phyloP scores from a whole-genome alignment of 2,888 invertebrate species.

The Nomada flava region DNA sequence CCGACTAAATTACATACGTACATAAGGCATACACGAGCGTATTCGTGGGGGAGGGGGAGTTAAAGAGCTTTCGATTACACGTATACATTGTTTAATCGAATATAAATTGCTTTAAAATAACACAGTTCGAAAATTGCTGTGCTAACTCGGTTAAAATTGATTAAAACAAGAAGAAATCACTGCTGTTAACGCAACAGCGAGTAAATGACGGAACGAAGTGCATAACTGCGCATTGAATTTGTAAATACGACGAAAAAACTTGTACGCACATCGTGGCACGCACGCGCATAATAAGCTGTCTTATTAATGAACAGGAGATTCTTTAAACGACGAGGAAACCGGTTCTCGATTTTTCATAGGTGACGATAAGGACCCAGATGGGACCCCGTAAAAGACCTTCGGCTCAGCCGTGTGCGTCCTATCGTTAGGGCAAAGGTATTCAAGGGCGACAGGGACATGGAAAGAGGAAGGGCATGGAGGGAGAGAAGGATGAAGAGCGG shows the following conservation, averaged over 20 bases:
- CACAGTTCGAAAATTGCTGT: not conserved
- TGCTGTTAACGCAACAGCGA: not conserved
- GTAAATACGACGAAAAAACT: not conserved
- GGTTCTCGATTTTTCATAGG: constrained; percentile 58
- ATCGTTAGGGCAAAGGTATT: constrained; percentile 66
- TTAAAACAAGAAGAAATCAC: too few species aligned
- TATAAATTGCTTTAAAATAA: not conserved
- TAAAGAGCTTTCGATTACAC: not conserved
- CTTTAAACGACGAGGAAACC: constrained; percentile 50
- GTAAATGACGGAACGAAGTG: not conserved
- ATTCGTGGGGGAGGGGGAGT: not conserved
- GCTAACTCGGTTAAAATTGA: not conserved
- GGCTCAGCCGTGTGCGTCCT: constrained; percentile 45
- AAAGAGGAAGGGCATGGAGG: constrained; percentile 19
- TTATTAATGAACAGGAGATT: constrained; percentile 52
- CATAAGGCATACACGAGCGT: not conserved
- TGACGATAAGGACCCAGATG: constrained; percentile 60
- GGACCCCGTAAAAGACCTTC: constrained; percentile 49
- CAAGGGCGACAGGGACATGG: constrained; percentile 62
- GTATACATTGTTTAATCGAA: not conserved
- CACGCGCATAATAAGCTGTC: constrained; percentile 51
- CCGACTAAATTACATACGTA: not conserved
- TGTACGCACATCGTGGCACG: not conserved
- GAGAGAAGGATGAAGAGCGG: constrained; percentile 46
- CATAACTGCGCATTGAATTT: not conserved